Conservation (phyloP, 2,888 invertebrate species). For the Acanthococcus lagerstroemiae region DNA sequence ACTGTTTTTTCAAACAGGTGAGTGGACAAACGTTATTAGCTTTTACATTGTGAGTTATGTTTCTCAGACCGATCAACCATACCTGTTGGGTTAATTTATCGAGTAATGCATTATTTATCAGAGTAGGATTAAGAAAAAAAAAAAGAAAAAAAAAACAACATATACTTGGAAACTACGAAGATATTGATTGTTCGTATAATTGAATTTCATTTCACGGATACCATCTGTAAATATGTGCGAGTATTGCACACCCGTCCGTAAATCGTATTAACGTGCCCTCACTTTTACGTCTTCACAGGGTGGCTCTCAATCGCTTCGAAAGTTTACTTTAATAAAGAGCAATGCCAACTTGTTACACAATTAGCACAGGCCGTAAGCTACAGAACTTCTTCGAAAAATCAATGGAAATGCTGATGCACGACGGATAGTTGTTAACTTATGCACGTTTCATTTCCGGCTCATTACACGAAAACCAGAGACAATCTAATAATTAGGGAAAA, state of each 20-base stretch:
- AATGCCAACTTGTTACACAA: neutral
- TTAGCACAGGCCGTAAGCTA: neutral
- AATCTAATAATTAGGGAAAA: too few relatives aligned
- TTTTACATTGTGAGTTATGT: conserved; percentile 96
- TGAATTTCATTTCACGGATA: neutral
- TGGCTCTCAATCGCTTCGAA: too few relatives aligned
- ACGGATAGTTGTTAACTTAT: too few relatives aligned
- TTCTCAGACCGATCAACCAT: conserved; percentile 90
- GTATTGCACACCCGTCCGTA: neutral
- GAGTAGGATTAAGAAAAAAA: neutral
- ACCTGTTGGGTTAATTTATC: conserved; percentile 53
- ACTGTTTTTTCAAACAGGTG: conserved; percentile 10
- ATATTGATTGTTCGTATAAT: neutral
- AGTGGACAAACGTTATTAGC: conserved; percentile 94
- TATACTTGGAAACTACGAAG: neutral
- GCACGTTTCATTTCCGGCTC: too few relatives aligned
- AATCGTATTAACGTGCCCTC: conserved; percentile 15
- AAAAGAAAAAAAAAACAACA: neutral
- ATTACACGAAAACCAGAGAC: too few relatives aligned
- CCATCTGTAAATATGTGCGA: neutral
- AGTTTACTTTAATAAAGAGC: neutral
- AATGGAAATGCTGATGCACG: too few relatives aligned
- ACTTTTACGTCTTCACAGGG: conserved; percentile 10
- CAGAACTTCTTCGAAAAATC: too few relatives aligned
- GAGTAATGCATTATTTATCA: too few relatives aligned